Base-by-base conservation (phyloP, 2,797 vertebrate genomes). In the Carapus acus region DNA sequence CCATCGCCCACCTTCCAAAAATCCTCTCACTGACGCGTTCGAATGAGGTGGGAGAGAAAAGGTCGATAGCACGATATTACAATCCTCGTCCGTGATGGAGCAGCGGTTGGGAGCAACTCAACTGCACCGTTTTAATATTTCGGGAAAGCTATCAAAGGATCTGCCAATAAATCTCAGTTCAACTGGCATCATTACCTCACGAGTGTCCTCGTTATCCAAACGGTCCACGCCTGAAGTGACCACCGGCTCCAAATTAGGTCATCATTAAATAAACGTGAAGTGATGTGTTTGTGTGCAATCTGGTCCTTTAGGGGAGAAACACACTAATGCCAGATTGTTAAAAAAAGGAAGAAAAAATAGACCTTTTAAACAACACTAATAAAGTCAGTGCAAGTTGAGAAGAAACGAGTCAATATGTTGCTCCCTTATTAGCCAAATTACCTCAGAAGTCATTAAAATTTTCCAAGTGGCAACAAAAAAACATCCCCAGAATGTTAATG, bases 171-270 rank as follows among this genome's bases (percentile, higher is more conserved):
- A 66, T 46, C 22, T 58, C 43, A n/a, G 62, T 61, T 70, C 73
- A 78, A 74, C 34, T 58, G 59, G 44, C 65, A 29, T 59, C 64
- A 71, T 73, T 75, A 74, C 56, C 49, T 65, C 39, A 17, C 46
- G 63, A 67, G 46, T 75, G 65, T 73, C 45, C 54, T 69, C 69
- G 65, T 83, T 81, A 74, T 66, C 49, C 43, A 49, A 50, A 46
- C 67, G 71, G 76, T 81, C 62, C 75, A 69, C 71, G 72, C 62
- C 75, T 71, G 81, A 64, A 70, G 48, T 27, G 60, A 78, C 58
- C 45, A 56, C 49, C 69, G 53, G 38, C 64, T 54, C 75, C 50
- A 33, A 27, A 70, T 59, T 64, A 31, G 48, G 60, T 58, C 38
- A 31, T 19, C 43, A 59, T 56, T 68, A 45, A 66, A 65, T 48